Percentiles rank a stretch among this genome's conserved stretches.
phyloP scores from a whole-genome alignment of 2,797 vertebrate species.

The Paguma larvata region DNA sequence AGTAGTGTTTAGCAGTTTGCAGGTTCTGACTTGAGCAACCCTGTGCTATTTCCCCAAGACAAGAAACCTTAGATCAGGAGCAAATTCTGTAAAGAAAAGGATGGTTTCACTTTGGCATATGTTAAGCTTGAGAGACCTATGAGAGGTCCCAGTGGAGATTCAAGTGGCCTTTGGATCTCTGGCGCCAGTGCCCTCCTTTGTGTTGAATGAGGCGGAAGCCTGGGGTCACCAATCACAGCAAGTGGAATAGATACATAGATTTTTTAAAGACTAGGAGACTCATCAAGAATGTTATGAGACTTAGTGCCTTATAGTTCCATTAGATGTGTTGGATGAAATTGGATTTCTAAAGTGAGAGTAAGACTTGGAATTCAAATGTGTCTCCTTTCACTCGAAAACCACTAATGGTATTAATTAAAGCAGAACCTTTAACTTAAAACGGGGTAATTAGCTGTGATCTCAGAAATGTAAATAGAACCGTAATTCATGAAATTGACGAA shows the following conservation, averaged over 20 bases:
- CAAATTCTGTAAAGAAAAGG: neutral
- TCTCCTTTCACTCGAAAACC: conserved; percentile 63
- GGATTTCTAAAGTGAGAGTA: conserved; percentile 61
- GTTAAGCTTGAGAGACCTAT: neutral
- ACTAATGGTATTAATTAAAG: conserved; percentile 72
- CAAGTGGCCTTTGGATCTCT: neutral
- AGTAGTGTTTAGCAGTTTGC: neutral
- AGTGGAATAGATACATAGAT: neutral
- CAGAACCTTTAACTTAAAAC: conserved; percentile 73
- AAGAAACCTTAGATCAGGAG: neutral
- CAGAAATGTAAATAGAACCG: conserved; percentile 58
- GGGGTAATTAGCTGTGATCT: conserved; percentile 67
- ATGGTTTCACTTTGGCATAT: neutral
- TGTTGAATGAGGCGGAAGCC: neutral
- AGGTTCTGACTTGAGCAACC: neutral
- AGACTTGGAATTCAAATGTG: conserved; percentile 57
- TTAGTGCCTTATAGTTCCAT: neutral
- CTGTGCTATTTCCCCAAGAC: neutral
- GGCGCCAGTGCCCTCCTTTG: neutral
- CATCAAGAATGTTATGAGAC: neutral
- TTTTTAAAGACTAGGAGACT: neutral
- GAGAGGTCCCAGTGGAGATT: conserved; percentile 9
- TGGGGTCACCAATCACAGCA: neutral
- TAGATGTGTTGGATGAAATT: conserved; percentile 38
- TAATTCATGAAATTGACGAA: conserved; percentile 44